phyloP scores from a whole-genome alignment of 2,797 vertebrate species.

The Pangasius sanitwongsei region DNA sequence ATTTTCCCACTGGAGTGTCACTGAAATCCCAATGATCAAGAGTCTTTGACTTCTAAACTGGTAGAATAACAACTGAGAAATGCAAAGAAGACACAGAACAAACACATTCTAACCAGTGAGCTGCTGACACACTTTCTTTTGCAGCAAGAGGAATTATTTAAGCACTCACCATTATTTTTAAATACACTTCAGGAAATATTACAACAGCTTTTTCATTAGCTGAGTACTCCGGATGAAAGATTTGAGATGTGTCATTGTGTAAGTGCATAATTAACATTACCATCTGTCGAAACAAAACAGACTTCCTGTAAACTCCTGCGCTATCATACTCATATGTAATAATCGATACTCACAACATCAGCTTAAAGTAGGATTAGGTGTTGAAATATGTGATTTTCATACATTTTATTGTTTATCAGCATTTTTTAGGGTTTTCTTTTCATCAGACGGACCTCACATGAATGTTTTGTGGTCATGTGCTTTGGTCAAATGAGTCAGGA shows the following conservation, averaged over 20 bases:
- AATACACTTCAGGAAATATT: constrained; percentile 5
- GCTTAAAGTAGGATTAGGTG: background rate
- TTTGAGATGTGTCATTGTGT: background rate
- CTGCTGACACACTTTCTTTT: background rate
- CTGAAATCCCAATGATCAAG: background rate
- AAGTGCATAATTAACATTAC: constrained; percentile 18
- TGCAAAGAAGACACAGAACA: too few species aligned
- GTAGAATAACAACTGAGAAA: background rate
- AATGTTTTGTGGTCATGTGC: background rate
- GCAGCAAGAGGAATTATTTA: background rate
- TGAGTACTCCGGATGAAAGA: constrained; percentile 8
- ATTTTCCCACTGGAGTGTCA: background rate
- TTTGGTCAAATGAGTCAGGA: background rate
- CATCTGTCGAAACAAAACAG: constrained; percentile 7
- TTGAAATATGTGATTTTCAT: background rate
- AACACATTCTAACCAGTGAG: background rate
- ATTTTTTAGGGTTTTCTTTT: background rate
- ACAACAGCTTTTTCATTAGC: constrained; percentile 8
- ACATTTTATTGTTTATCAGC: background rate
- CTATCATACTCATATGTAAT: background rate
- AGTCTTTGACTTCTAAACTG: background rate
- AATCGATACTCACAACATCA: background rate
- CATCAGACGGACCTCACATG: background rate
- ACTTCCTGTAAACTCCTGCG: background rate
- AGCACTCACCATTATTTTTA: background rate